Base-by-base conservation (phyloP, 2,113 vertebrate species). In the Syngnathus scovelli region DNA sequence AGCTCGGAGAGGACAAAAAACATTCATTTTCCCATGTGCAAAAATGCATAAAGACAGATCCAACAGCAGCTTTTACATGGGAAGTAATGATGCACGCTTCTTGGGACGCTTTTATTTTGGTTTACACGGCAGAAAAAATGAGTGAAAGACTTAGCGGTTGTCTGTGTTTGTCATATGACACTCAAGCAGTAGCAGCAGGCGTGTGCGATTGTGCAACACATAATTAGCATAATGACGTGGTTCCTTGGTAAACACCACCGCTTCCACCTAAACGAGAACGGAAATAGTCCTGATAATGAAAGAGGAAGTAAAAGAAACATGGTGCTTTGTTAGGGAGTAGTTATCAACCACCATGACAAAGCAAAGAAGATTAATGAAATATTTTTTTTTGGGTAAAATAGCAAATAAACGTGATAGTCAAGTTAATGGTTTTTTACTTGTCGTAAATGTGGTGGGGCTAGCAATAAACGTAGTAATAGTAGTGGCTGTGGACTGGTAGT, bases 211-310 rank as follows among this genome's bases (percentile, higher is more conserved):
- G 78, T 81, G 81, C 75, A 81, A 77, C 33, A 58, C 37, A 33
- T 33, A 46, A 70, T 84, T 81, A 80, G 62, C 69, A 83, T 73
- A 82, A 16, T 43, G 39, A 79, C 78, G 44, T 64, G 12, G 55
- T 58, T 79, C 41, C 51, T 55, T 74, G 79, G 79, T 79, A 82
- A 83, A 76, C 62, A 80, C 76, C 51, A 82, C 65, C 71, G 86
- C 81, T 87, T 87, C 85, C 83, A 77, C 71, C 78, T 68, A 80
- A 78, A 81, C 64, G 69, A 67, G 71, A 70, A 13, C 12, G 56
- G 62, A 83, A 82, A 74, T 74, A 77, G 75, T 71, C 72, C 63
- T 62, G 60, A 15, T 62, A 23, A 62, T 23, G 39, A 61, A 61
- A 41, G 5, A 39, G 10, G 60, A 44, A 36, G 27, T 58, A 56